Percentiles rank a stretch among this genome's conserved stretches.
These are phyloP conservation scores for Drosophila neotestacea DNA, from an alignment of 2,888 invertebrate genomes.

Conservation along the genomic window DNA sequence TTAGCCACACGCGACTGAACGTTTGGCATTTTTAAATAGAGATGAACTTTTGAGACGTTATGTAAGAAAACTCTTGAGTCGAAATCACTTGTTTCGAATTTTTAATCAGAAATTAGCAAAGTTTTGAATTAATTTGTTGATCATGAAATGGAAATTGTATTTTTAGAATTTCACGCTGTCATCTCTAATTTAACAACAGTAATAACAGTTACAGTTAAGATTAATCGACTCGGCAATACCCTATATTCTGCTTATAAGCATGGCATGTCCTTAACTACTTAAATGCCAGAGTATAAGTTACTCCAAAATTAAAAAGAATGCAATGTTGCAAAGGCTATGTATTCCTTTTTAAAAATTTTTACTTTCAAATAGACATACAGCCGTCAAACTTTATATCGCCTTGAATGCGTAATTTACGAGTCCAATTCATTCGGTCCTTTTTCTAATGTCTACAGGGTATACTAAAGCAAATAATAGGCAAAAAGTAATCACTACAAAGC, in stretches of 20 bases:
- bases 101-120: slow-evolving; percentile 2
- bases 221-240: background rate
- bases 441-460: slow-evolving; percentile 6
- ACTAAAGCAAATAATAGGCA: background rate
- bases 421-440: background rate
- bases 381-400: background rate
- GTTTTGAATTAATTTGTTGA: background rate
- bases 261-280: no score
- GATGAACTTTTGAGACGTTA: slow-evolving; percentile 12
- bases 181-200: slow-evolving; percentile 7
- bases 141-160: background rate
- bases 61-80: slow-evolving; percentile 4
- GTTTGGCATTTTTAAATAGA: slow-evolving; percentile 18
- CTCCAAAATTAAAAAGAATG: background rate
- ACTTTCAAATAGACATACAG: background rate
- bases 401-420: no score
- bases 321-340: no score
- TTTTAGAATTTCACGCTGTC: slow-evolving; percentile 6
- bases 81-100: background rate
- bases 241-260: background rate
- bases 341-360: background rate
- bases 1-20: slow-evolving; percentile 54
- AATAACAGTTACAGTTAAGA: no score
- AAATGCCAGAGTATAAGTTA: no score
- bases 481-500: slow-evolving; percentile 17